phyloP scores from a whole-genome alignment of 2,797 vertebrate species.

The Falco peregrinus region DNA sequence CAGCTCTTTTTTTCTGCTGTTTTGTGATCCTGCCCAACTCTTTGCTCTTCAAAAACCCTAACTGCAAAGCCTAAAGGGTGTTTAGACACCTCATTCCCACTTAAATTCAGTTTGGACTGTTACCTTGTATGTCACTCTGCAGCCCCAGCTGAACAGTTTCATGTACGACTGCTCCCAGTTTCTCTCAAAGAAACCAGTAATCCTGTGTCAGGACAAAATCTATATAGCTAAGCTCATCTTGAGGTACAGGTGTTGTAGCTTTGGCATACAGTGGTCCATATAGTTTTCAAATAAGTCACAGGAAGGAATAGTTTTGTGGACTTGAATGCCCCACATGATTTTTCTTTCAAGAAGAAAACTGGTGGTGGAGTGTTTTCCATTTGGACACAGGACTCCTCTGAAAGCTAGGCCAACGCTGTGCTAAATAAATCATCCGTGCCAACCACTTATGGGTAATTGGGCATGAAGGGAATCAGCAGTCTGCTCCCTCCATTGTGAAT shows the following conservation, averaged over 20 bases:
- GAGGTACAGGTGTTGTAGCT: not conserved
- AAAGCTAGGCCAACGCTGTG: conserved; percentile 62
- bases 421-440: conserved; percentile 67
- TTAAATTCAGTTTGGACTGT: not conserved
- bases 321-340: conserved; percentile 16
- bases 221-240: not conserved
- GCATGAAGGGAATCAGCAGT: conserved; percentile 71
- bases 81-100: not conserved
- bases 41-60: not conserved
- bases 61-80: not conserved
- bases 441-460: conserved; percentile 72
- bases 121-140: not conserved
- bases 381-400: conserved; percentile 64
- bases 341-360: not conserved
- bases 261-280: not conserved
- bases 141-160: not conserved
- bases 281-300: not conserved
- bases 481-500: conserved; percentile 47
- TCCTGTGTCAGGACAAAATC: not conserved
- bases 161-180: not conserved
- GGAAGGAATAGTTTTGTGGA: not conserved
- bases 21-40: not conserved
- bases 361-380: conserved; percentile 43
- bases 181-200: not conserved
- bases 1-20: not conserved